Evolutionary conservation across 2,888 invertebrate species (phyloP).

Genomic region (Chirona hameri): DNA sequence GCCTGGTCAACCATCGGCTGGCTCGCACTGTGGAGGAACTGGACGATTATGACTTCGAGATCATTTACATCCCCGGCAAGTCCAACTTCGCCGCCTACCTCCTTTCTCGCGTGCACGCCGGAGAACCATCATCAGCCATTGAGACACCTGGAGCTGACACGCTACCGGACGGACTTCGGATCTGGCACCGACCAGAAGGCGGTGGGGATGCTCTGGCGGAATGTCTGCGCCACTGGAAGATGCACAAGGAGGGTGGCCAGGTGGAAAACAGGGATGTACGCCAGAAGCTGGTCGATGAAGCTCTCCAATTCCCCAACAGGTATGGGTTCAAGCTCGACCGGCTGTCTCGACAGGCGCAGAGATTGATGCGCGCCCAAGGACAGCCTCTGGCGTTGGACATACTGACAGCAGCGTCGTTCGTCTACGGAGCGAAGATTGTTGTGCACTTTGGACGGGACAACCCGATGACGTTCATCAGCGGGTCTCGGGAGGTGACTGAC

Average conservation of each 20-base stretch:
- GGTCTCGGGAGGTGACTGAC: background rate
- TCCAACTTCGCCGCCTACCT: background rate
- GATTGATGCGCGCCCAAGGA: background rate
- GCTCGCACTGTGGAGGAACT: background rate
- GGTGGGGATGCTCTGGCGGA: background rate
- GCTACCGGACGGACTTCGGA: background rate
- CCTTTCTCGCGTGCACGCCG: background rate
- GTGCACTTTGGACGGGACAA: background rate
- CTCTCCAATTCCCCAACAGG: background rate
- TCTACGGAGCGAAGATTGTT: background rate
- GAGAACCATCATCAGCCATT: background rate
- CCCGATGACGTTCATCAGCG: background rate
- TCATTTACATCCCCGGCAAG: background rate
- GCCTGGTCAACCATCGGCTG: background rate
- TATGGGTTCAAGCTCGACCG: background rate
- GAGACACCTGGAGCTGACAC: background rate
- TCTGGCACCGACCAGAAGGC: background rate
- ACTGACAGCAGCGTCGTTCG: background rate
- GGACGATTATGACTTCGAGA: background rate
- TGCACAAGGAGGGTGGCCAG: background rate
- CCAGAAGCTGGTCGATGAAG: background rate
- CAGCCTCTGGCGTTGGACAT: background rate
- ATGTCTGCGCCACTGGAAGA: background rate
- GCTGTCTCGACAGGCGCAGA: background rate
- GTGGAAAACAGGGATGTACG: background rate